phyloP scores from a whole-genome alignment of 2,797 vertebrate genomes.

The Hypotaenidia philippensis region DNA sequence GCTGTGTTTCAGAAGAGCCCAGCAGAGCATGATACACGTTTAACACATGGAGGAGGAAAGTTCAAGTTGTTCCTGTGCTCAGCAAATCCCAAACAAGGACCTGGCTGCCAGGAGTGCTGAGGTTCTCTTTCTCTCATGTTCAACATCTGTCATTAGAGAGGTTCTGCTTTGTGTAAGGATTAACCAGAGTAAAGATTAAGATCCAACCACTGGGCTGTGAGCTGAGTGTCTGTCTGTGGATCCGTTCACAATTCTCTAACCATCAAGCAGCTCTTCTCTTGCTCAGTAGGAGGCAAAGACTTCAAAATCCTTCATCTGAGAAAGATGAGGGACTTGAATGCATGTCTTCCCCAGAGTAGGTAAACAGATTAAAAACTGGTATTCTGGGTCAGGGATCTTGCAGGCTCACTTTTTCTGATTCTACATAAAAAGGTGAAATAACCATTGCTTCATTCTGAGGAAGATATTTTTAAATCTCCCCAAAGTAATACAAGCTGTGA shows the following conservation, averaged over 20 bases:
- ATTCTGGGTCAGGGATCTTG: neutral
- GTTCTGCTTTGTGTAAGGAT: slow-evolving; percentile 33
- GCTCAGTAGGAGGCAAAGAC: neutral
- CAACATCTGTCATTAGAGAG: neutral
- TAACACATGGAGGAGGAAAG: neutral
- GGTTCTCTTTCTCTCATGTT: neutral
- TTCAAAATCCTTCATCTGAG: neutral
- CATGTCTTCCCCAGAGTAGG: neutral
- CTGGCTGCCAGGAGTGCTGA: neutral
- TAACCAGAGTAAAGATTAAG: slow-evolving; percentile 20
- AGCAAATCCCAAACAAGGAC: neutral
- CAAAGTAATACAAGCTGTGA: neutral
- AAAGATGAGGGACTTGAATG: neutral
- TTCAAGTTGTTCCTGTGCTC: neutral
- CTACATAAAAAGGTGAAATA: neutral
- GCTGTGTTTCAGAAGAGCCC: slow-evolving; percentile 6
- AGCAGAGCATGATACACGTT: neutral
- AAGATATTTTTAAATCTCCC: neutral
- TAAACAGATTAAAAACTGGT: neutral
- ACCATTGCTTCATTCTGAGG: neutral
- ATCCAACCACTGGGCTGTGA: neutral
- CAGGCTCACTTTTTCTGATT: neutral
- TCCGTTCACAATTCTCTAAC: neutral
- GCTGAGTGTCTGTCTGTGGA: neutral
- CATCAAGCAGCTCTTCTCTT: neutral